Evolutionary conservation across 2,888 invertebrate genomes (phyloP).

Genomic region (Tupiocoris notatus): DNA sequence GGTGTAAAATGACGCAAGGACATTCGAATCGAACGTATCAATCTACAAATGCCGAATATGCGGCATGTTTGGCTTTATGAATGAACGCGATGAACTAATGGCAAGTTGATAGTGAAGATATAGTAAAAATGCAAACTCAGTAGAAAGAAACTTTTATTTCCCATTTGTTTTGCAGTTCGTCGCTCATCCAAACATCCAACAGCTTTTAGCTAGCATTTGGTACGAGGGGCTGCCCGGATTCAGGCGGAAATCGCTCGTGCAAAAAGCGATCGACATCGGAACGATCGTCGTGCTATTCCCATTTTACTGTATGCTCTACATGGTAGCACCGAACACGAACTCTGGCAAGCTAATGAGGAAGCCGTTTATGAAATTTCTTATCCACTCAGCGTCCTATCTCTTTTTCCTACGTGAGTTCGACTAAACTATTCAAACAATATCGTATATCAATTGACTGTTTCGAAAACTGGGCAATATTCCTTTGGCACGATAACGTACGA

Average conservation of each 20-base stretch:
- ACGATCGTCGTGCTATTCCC: slow-evolving; percentile 83
- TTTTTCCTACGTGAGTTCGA: slow-evolving; percentile 82
- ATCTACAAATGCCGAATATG: too few relatives aligned
- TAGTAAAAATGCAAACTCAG: too few relatives aligned
- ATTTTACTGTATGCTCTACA: slow-evolving; percentile 79
- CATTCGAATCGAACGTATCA: too few relatives aligned
- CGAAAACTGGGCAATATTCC: too few relatives aligned
- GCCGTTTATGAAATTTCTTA: slow-evolving; percentile 95
- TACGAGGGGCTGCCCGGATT: slow-evolving; percentile 95
- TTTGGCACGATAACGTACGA: too few relatives aligned
- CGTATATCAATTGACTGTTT: too few relatives aligned
- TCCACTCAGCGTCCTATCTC: slow-evolving; percentile 89
- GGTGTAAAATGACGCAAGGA: too few relatives aligned
- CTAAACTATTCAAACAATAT: background rate
- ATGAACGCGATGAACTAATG: too few relatives aligned
- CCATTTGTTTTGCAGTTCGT: slow-evolving; percentile 66
- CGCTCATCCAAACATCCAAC: slow-evolving; percentile 93
- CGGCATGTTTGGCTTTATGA: too few relatives aligned
- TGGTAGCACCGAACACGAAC: slow-evolving; percentile 77
- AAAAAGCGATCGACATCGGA: slow-evolving; percentile 71
- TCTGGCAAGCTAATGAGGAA: slow-evolving; percentile 82
- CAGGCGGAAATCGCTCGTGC: slow-evolving; percentile 71
- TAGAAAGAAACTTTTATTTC: too few relatives aligned
- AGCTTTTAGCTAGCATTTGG: slow-evolving; percentile 87
- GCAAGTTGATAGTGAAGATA: too few relatives aligned